Evolutionary conservation across 1,140 invertebrate genomes (phyloP).

Genomic region (Drosophila ambigua): DNA sequence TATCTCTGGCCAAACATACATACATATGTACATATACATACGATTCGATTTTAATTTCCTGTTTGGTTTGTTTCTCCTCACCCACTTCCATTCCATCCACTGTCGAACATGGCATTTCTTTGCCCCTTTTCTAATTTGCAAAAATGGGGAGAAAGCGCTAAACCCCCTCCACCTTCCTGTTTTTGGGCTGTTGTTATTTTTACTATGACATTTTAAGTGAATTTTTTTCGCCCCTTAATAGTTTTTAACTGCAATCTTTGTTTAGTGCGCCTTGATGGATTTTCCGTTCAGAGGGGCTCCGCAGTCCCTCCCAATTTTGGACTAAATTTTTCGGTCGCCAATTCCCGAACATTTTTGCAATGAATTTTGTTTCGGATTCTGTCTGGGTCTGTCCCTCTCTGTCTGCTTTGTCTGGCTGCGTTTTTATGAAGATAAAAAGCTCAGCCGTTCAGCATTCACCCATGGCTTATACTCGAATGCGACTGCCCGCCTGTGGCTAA

Average conservation of each 20-base stretch:
- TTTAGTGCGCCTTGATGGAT: constrained; percentile 57
- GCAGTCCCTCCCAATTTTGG: constrained; percentile 40
- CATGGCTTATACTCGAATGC: constrained; percentile 30
- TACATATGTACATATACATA: constrained; percentile 11
- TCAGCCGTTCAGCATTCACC: constrained; percentile 53
- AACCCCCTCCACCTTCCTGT: constrained; percentile 13
- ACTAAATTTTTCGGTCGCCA: constrained; percentile 58
- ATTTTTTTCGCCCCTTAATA: constrained; percentile 61
- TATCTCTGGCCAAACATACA: too few relatives aligned
- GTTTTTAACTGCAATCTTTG: constrained; percentile 69
- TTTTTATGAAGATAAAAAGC: constrained; percentile 82
- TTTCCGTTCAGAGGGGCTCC: background rate
- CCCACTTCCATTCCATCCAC: constrained; percentile 7
- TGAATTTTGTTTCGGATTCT: constrained; percentile 56
- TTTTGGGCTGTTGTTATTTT: constrained; percentile 38
- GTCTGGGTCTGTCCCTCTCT: constrained; percentile 15
- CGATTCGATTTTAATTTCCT: constrained; percentile 79
- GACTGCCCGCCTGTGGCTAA: constrained; percentile 61
- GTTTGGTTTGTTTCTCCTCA: constrained; percentile 45
- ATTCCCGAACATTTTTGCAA: constrained; percentile 70
- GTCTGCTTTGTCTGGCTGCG: constrained; percentile 52
- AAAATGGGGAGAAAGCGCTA: constrained; percentile 43
- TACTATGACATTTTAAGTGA: constrained; percentile 55
- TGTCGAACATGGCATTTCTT: constrained; percentile 29
- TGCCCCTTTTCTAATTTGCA: constrained; percentile 56